Percentiles rank a stretch among this genome's conserved stretches.
These are phyloP conservation scores for Diploscapter pachys DNA, from an alignment of 1,140 invertebrate species.

Conservation along the genomic window DNA sequence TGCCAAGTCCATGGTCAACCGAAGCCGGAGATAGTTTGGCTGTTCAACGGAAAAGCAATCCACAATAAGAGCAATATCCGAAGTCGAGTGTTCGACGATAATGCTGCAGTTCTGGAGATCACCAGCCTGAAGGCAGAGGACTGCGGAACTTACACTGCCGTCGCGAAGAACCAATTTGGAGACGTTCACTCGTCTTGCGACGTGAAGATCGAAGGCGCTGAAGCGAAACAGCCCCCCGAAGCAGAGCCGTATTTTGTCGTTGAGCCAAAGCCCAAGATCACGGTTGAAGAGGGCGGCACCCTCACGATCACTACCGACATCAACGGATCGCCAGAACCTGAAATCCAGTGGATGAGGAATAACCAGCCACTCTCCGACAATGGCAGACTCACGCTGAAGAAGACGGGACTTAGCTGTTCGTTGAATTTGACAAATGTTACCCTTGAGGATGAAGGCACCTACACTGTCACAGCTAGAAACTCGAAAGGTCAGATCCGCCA, in stretches of 20 bases:
- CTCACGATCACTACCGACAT: conserved; percentile 31
- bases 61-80: conserved; percentile 15
- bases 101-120: conserved; percentile 42
- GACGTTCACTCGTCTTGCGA: conserved; percentile 44
- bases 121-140: conserved; percentile 26
- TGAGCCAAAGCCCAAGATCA: conserved; percentile 35
- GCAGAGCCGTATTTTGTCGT: conserved; percentile 25
- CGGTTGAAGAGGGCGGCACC: conserved; percentile 25
- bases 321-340: conserved; percentile 27
- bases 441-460: conserved; percentile 38
- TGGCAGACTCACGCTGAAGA: conserved; percentile 24
- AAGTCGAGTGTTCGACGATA: conserved; percentile 41
- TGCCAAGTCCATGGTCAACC: conserved; percentile 42
- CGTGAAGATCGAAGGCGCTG: background rate
- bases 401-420: conserved; percentile 26
- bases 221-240: conserved; percentile 14
- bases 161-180: conserved; percentile 47
- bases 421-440: conserved; percentile 17
- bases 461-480: conserved; percentile 34
- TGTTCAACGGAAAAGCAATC: conserved; percentile 48
- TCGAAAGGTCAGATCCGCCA: conserved; percentile 28
- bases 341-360: conserved; percentile 33
- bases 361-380: conserved; percentile 19
- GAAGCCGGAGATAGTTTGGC: conserved; percentile 40
- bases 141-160: conserved; percentile 46